Conservation (phyloP, 2,888 invertebrate species). For the Drosophila neonasuta region DNA sequence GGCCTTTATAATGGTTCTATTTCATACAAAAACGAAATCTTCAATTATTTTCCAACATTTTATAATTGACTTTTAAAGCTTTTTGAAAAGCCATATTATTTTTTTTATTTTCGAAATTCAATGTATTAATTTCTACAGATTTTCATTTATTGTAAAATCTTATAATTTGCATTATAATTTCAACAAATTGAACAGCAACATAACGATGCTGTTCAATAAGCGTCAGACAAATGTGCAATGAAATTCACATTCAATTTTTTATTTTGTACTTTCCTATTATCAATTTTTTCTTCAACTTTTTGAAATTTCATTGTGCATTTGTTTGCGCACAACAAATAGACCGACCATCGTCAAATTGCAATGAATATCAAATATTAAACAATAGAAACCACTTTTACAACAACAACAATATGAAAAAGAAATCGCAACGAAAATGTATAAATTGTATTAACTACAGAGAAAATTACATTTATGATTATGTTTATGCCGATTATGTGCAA, state of each 20-base stretch:
- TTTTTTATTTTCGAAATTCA: conserved; percentile 37
- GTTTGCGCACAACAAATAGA: conserved; percentile 33
- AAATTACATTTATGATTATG: conserved; percentile 27
- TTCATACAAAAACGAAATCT: conserved; percentile 18
- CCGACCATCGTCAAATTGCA: conserved; percentile 38
- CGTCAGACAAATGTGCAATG: conserved; percentile 44
- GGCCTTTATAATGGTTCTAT: conserved; percentile 42
- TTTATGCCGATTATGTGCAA: conserved; percentile 41
- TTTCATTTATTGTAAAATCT: conserved; percentile 9
- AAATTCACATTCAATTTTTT: conserved; percentile 33
- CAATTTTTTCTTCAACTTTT: conserved; percentile 2
- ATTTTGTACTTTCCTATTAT: background rate
- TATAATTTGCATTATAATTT: conserved; percentile 28
- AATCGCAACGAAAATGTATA: conserved; percentile 25
- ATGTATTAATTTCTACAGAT: conserved; percentile 32
- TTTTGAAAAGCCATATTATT: conserved; percentile 73
- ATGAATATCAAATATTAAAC: conserved; percentile 48
- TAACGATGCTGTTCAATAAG: conserved; percentile 27
- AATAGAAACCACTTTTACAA: conserved; percentile 40
- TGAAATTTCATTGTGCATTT: conserved; percentile 58
- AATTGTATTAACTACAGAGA: conserved; percentile 19
- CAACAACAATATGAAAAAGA: conserved; percentile 23
- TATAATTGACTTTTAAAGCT: conserved; percentile 70
- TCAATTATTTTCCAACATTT: conserved; percentile 33
- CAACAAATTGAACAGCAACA: conserved; percentile 17